A percentile compares a stretch with the other conserved stretches of the same genome.
These are phyloP conservation scores for Drosophila quinaria DNA, from an alignment of 2,888 invertebrate species.

Conservation along the genomic window DNA sequence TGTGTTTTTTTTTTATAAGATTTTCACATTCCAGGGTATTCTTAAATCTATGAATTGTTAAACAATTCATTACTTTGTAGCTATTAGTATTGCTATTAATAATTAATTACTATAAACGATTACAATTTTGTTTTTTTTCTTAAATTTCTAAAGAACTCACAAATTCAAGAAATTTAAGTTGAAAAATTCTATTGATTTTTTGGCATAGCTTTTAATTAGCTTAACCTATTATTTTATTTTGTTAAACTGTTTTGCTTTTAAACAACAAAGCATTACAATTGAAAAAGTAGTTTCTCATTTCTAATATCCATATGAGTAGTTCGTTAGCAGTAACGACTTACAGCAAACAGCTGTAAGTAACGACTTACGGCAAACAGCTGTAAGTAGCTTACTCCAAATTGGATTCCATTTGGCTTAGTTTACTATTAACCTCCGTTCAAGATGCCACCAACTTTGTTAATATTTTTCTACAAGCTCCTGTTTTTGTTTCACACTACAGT, in stretches of 20 bases:
- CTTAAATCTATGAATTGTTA: not conserved
- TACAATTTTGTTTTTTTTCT: no score
- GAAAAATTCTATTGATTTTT: not conserved
- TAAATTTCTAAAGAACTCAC: no score
- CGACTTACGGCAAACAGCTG: not conserved
- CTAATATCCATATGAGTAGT: not conserved
- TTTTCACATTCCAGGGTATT: no score
- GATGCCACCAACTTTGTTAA: conserved; percentile 39
- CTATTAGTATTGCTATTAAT: not conserved
- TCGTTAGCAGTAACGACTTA: not conserved
- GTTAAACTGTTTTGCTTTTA: not conserved
- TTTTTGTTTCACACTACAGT: not conserved
- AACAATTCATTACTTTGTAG: not conserved
- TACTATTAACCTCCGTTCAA: conserved; percentile 8
- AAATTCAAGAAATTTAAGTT: not conserved
- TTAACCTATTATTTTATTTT: not conserved
- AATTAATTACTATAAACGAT: no score
- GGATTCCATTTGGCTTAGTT: conserved; percentile 14
- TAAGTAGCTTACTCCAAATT: not conserved
- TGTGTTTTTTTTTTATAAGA: no score
- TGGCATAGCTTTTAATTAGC: not conserved
- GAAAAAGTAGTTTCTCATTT: not conserved
- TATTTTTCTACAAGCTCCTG: conserved; percentile 5
- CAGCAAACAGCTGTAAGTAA: not conserved
- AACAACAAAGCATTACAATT: conserved; percentile 3